phyloP scores from a whole-genome alignment of 2,888 invertebrate species.

The Drosophila leonis region DNA sequence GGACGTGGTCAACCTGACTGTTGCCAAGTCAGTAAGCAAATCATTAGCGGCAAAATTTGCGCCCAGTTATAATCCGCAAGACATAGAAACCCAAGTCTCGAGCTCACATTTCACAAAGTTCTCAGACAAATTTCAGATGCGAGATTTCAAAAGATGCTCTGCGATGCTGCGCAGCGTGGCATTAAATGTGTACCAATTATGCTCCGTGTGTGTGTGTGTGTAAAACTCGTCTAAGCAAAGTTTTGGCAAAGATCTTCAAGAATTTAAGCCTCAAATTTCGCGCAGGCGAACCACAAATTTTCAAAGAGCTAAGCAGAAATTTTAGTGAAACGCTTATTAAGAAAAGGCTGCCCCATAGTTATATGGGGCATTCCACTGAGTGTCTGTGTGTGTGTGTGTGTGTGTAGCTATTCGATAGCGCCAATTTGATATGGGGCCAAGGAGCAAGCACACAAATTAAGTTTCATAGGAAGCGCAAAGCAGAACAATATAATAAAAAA shows the following conservation, averaged over 20 bases:
- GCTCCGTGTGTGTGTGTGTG: constrained; percentile 21
- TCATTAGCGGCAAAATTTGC: constrained; percentile 71
- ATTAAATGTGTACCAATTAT: constrained; percentile 75
- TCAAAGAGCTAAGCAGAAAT: constrained; percentile 71
- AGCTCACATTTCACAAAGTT: constrained; percentile 55
- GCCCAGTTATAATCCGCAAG: constrained; percentile 69
- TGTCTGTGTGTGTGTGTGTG: constrained; percentile 28
- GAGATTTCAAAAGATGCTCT: constrained; percentile 39
- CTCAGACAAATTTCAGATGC: constrained; percentile 73
- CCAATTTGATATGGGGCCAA: constrained; percentile 74
- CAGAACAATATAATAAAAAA: constrained; percentile 12
- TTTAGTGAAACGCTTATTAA: constrained; percentile 62
- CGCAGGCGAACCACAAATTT: constrained; percentile 47
- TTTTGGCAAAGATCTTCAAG: constrained; percentile 52
- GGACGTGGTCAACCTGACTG: constrained; percentile 27
- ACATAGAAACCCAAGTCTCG: constrained; percentile 14
- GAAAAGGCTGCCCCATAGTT: constrained; percentile 63
- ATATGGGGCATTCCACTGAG: constrained; percentile 57
- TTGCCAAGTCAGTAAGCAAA: constrained; percentile 74
- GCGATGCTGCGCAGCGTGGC: constrained; percentile 56
- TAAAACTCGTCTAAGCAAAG: constrained; percentile 27
- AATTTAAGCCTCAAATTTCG: constrained; percentile 77
- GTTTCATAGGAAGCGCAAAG: constrained; percentile 72
- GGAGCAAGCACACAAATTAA: constrained; percentile 69
- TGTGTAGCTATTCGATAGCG: constrained; percentile 72